Evolutionary conservation across 2,888 invertebrate species (phyloP).

Genomic region (Drosophila austrosaltans): DNA sequence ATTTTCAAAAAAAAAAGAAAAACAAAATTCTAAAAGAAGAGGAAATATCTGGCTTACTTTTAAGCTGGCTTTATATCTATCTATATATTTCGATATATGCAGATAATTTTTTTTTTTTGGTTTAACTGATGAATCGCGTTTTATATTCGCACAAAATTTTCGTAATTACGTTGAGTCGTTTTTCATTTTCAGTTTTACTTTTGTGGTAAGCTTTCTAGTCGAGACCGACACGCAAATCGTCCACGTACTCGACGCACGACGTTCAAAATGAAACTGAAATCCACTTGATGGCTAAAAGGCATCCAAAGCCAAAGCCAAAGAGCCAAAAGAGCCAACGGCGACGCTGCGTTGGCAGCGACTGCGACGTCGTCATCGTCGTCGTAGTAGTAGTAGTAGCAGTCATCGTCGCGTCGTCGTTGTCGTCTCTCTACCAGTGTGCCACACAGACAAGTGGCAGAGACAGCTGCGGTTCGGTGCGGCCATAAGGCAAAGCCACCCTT

Average conservation of each 20-base stretch:
- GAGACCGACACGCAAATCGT: slow-evolving; percentile 40
- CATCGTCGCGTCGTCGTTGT: slow-evolving; percentile 16
- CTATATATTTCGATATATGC: not conserved
- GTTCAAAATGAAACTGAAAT: slow-evolving; percentile 82
- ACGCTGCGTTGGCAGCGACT: slow-evolving; percentile 28
- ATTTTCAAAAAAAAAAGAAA: no score
- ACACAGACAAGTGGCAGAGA: slow-evolving; percentile 27
- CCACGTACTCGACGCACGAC: slow-evolving; percentile 80
- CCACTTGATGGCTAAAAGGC: slow-evolving; percentile 69
- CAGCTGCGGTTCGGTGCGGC: slow-evolving; percentile 22
- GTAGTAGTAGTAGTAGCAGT: slow-evolving; percentile 1
- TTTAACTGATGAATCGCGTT: slow-evolving; percentile 2
- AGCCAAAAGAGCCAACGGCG: slow-evolving; percentile 53
- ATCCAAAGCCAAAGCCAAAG: slow-evolving; percentile 52
- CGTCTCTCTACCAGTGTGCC: slow-evolving; percentile 3
- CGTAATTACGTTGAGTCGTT: slow-evolving; percentile 21
- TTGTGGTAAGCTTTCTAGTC: slow-evolving; percentile 17
- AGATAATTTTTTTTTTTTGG: slow-evolving; percentile 14
- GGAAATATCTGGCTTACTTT: not conserved
- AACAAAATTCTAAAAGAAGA: not conserved
- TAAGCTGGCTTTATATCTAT: not conserved
- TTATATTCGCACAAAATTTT: slow-evolving; percentile 4
- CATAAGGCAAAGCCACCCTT: slow-evolving; percentile 66
- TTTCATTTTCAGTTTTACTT: slow-evolving; percentile 21
- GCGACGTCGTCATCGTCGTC: slow-evolving; percentile 23